Evolutionary conservation across 1,140 invertebrate genomes (phyloP), one percentile per base, ranked within the genome.

Genomic region (Neodiprion fabricii): DNA sequence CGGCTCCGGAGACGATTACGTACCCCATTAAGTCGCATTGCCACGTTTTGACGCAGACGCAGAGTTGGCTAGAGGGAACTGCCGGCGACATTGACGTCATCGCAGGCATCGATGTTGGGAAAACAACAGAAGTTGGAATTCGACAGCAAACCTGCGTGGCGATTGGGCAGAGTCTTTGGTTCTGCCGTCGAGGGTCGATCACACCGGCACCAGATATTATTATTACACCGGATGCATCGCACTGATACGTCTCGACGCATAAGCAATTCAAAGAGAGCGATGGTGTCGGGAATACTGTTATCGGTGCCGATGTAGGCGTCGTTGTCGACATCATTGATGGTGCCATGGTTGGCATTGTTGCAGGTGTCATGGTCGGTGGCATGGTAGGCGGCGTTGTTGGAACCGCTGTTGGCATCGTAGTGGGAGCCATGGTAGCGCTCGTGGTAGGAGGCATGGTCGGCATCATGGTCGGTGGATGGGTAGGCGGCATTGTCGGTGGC

Each of bases 161-260:
- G 23, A 50, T 47, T 40, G 77, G 53, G 49, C 82, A 83, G 5
- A 79, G 70, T 8, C 67, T 67, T 70, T 68, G 21, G 1, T 17
- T 70, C 11, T 83, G 83, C 65, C 78, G 75, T 9, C 86, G 80
- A 0, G 85, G 86, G 65, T 84, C 78, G 4, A 87, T 83, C 49
- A 83, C 21, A 12, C 80, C 83, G 53, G 77, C 77, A 0, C 86
- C 86, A 0, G 72, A 74, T 5, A 78, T 65, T 11, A 85, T 81
- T 5, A 89, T 80, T 9, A 86, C 79, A 3, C 79, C 77, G 4
- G 84, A 87, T 10, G 89, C 85, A 68, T 85, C 76, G 72, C 91
- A 92, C 68, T 87, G 85, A 48, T 85, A 88, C 69, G 84, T 85
- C 5, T 81, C 79, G 10, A 89, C 85, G 71, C 89, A 90, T 7